A percentile compares a stretch with the other conserved stretches of the same genome.
These are phyloP conservation scores for Meta bourneti DNA, from an alignment of 2,888 invertebrate genomes.

Conservation along the genomic window DNA sequence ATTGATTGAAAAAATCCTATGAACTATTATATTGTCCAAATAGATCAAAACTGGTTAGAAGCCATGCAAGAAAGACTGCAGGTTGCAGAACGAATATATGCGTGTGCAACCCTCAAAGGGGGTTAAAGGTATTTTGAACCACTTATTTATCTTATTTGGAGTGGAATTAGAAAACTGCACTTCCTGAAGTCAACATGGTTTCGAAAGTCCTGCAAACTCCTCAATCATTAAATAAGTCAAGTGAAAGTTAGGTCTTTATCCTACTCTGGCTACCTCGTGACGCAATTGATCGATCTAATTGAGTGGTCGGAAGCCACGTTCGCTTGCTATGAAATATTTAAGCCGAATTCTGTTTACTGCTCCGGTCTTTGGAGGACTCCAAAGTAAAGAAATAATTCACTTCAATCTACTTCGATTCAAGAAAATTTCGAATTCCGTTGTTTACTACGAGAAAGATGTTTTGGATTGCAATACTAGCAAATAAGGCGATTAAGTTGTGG, in stretches of 20 bases:
- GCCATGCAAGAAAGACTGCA: too few relatives aligned
- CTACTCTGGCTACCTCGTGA: not conserved
- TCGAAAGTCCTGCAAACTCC: not conserved
- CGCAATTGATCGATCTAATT: conserved; percentile 52
- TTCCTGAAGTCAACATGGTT: too few relatives aligned
- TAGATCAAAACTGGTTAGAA: too few relatives aligned
- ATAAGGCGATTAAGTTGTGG: too few relatives aligned
- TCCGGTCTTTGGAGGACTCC: conserved; percentile 1
- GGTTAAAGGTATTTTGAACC: too few relatives aligned
- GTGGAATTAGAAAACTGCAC: too few relatives aligned
- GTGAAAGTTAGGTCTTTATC: conserved; percentile 28
- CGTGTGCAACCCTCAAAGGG: too few relatives aligned
- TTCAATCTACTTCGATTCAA: not conserved
- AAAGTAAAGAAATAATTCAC: conserved; percentile 22
- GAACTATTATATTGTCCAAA: too few relatives aligned
- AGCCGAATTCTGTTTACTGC: conserved; percentile 22
- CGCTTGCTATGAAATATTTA: conserved; percentile 44
- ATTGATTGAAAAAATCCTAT: too few relatives aligned
- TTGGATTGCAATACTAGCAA: not conserved
- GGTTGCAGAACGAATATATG: too few relatives aligned
- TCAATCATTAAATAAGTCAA: conserved; percentile 43
- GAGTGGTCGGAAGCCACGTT: conserved; percentile 24
- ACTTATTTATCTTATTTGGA: too few relatives aligned
- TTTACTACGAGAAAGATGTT: not conserved
- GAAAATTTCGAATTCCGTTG: not conserved